Evolutionary conservation across 2,113 vertebrate genomes (phyloP), one percentile per base, ranked within the genome.

Genomic region (Chaetodon auriga): DNA sequence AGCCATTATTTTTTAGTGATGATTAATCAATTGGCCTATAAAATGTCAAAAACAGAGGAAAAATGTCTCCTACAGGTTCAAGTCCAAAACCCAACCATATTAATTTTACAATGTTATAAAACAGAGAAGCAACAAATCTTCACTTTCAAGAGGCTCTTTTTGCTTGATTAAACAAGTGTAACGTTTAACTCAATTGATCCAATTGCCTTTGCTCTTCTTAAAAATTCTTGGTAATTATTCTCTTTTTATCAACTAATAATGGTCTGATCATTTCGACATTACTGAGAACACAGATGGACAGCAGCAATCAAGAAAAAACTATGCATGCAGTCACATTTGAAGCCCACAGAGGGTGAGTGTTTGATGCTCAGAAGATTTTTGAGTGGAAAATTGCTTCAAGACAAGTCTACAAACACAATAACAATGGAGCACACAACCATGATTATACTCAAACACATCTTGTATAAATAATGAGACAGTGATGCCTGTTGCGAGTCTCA

Each of bases 391-490:
- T 62, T 19, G 1, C 46, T 63, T 61, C 7, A n/a, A 55, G 62
- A 76, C 60, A 75, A 13, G 12, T 55, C 66, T 62, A 60, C 21
- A 62, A 71, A 83, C 68, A 55, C 21, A 80, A 45, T 68, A 62
- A 62, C 25, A 66, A 58, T 35, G 16, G 41, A 68, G 65, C 68
- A 81, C 60, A 64, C 45, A 66, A 21, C 43, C 38, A 25, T 19
- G 30, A 71, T 75, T 49, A 61, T 49, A 75, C 57, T 43, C 21
- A 46, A 76, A 36, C 4, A 70, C 10, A 2, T 68, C 46, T n/a
- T 51, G 3, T 49, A 23, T 61, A 54, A 71, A 65, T 12, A 69
- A 36, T 19, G 21, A 69, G 62, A 57, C 35, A 62, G 25, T 23
- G 19, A 41, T 72, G 53, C 60, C 30, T 71, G 54, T 69, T 49